Conservation (phyloP, 64 coral and sea anemone genomes). For the Astreopora myriophthalma region DNA sequence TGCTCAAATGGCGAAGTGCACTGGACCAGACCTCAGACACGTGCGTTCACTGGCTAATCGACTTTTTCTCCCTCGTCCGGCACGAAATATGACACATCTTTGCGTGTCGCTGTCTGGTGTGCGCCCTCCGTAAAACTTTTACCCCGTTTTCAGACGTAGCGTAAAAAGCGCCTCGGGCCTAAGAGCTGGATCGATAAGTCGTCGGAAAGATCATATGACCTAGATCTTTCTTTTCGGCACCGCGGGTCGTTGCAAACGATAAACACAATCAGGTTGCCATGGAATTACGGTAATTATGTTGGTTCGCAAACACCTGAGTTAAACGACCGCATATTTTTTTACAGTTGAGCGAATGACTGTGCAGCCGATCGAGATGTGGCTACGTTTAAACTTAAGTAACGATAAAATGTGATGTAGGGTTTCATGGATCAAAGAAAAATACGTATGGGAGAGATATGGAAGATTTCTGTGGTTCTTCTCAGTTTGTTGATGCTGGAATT, state of each 20-base stretch:
- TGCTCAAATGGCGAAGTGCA: no score
- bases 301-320: background rate
- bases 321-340: background rate
- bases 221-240: background rate
- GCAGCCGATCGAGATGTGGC: conserved; percentile 5
- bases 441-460: background rate
- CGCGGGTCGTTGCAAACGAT: background rate
- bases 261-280: background rate
- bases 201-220: background rate
- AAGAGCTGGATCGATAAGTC: background rate
- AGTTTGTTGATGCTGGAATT: background rate
- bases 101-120: no score
- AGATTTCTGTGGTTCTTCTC: background rate
- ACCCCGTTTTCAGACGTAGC: no score
- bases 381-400: background rate
- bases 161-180: no score
- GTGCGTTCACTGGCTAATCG: no score
- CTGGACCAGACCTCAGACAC: no score
- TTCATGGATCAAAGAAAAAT: background rate
- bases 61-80: no score
- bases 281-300: conserved; percentile 4
- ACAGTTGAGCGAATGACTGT: background rate
- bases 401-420: background rate
- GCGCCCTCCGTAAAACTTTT: no score
- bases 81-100: no score